Evolutionary conservation across 1,140 invertebrate genomes (phyloP).

Genomic region (Drosophila ficusphila): DNA sequence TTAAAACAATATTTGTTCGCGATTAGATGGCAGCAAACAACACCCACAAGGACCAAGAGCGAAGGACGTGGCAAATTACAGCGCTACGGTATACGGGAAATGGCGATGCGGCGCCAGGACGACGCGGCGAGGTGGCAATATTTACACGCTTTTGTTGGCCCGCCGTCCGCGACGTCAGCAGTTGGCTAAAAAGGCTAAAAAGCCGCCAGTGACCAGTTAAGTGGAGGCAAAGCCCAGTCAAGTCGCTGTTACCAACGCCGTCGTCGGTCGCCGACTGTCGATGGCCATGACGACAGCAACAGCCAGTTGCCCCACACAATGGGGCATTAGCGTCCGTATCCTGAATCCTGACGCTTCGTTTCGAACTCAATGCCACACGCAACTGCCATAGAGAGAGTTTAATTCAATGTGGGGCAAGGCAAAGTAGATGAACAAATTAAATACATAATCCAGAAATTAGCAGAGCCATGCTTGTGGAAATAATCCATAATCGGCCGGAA

Average conservation of each 20-base stretch:
- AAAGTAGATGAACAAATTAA: conserved; percentile 21
- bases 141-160: conserved; percentile 65
- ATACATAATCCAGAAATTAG: conserved; percentile 41
- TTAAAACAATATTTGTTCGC: conserved; percentile 75
- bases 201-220: conserved; percentile 56
- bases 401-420: neutral
- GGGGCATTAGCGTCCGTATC: conserved; percentile 32
- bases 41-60: conserved; percentile 15
- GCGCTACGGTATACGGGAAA: conserved; percentile 25
- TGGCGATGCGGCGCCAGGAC: conserved; percentile 62
- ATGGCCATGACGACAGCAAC: conserved; percentile 53
- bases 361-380: conserved; percentile 30
- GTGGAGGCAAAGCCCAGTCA: conserved; percentile 42
- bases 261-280: conserved; percentile 7
- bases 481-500: conserved; percentile 12
- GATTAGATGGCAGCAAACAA: conserved; percentile 49
- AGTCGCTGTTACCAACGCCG: conserved; percentile 31
- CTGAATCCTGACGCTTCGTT: conserved; percentile 4
- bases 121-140: conserved; percentile 59
- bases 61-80: conserved; percentile 46
- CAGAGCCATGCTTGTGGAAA: conserved; percentile 5
- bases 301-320: conserved; percentile 38
- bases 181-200: conserved; percentile 43
- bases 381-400: neutral
- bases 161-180: conserved; percentile 23